phyloP scores from a whole-genome alignment of 2,113 vertebrate genomes.

The Anser brachyrhynchus region DNA sequence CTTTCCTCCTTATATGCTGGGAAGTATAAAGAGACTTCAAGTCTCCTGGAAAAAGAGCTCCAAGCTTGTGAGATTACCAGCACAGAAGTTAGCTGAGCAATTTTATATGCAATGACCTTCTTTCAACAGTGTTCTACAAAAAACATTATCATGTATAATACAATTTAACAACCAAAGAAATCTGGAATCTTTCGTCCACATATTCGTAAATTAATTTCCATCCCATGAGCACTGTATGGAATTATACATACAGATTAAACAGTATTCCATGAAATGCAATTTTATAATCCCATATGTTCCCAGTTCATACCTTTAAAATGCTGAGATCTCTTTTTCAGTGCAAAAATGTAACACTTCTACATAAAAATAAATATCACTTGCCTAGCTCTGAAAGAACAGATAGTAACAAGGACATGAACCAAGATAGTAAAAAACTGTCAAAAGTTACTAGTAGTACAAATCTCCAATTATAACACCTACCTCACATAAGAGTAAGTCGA shows the following conservation, averaged over 20 bases:
- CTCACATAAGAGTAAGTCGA: slow-evolving; percentile 97
- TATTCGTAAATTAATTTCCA: not conserved
- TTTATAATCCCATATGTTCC: not conserved
- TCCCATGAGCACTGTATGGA: not conserved
- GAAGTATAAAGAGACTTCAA: not conserved
- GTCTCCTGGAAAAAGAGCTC: not conserved
- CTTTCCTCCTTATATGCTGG: not conserved
- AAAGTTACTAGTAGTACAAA: not conserved
- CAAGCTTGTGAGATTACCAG: not conserved
- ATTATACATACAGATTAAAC: not conserved
- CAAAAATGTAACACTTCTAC: not conserved
- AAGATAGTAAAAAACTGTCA: not conserved
- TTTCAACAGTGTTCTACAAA: not conserved
- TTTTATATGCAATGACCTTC: not conserved
- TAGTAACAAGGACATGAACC: not conserved
- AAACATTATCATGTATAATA: not conserved
- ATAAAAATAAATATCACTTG: not conserved
- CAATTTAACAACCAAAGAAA: not conserved
- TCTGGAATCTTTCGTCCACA: not conserved
- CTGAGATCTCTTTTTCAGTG: not conserved
- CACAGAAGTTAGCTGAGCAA: not conserved
- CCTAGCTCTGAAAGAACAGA: slow-evolving; percentile 3
- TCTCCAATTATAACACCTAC: slow-evolving; percentile 61
- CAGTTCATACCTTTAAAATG: not conserved
- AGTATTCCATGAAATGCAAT: not conserved